Base-by-base conservation (phyloP, 2,797 vertebrate species). In the Mallotus villosus region DNA sequence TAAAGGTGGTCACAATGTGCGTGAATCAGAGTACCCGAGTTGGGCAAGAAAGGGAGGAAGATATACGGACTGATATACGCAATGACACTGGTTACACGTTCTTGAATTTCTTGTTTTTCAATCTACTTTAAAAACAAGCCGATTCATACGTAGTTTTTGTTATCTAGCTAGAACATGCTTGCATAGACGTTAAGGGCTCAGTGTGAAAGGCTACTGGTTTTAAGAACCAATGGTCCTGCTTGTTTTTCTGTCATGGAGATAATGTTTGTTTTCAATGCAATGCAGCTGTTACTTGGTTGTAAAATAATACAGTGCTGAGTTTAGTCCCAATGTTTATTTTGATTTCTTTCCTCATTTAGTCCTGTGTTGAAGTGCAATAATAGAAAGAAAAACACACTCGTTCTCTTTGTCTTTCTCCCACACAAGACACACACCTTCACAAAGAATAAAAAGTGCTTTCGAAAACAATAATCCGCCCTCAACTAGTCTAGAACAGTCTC, bases 231-330 rank as follows among this genome's bases (percentile, higher is more conserved):
- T 34, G 57, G 74, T 72, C 78, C 78, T 75, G 85, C 82, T 86
- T 86, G 81, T 88, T 89, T 84, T 80, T 83, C 81, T 82, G 77
- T 87, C 51, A 76, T 81, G 84, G 84, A 87, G 85, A 89, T 86
- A 85, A 87, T 89, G 87, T 91, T 90, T 90, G 86, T 91, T 87
- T 83, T 86, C 81, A 80, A 82, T 88, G 90, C 74, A 78, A 76
- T 86, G 86, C 90, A 91, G 88, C 89, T 91, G 87, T 87, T 90
- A 84, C 87, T 85, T 86, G 80, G 77, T 79, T 67, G 84, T 65
- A 79, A 70, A 83, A 85, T 77, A 90, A 87, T 84, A 82, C 78
- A 19, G 65, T 75, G 74, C 76, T 76, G 64, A 25, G 51, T 58
- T 59, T 72, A 29, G 58, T 67, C 61, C 74, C 53, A 75, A 22